Evolutionary conservation across 2,797 vertebrate species (phyloP).

Genomic region (Arremon brunneinucha): DNA sequence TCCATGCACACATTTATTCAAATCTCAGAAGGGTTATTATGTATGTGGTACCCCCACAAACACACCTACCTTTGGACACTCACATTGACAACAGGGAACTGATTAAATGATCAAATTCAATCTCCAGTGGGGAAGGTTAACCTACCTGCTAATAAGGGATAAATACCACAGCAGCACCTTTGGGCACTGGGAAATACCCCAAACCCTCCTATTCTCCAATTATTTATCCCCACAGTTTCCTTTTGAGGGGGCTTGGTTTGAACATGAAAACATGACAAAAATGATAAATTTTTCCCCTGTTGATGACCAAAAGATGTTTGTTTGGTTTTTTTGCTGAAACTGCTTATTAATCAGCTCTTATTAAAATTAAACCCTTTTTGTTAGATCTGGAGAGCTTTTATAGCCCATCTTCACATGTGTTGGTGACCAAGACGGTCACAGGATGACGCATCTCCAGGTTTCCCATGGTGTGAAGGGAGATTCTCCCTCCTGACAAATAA

Average conservation of each 20-base stretch:
- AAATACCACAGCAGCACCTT: background rate
- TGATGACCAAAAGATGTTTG: background rate
- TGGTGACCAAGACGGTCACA: background rate
- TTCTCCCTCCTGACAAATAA: background rate
- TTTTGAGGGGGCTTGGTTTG: background rate
- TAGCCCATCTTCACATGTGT: fast-evolving
- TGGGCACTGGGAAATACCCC: background rate
- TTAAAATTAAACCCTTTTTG: background rate
- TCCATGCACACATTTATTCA: background rate
- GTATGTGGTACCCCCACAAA: fast-evolving
- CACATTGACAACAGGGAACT: fast-evolving
- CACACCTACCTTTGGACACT: fast-evolving
- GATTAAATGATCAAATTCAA: background rate
- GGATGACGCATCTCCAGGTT: background rate
- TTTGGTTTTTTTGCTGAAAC: background rate
- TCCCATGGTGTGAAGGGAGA: background rate
- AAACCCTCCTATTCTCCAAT: background rate
- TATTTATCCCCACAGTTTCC: background rate
- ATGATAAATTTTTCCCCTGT: fast-evolving
- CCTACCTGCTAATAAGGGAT: background rate
- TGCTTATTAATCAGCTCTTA: background rate
- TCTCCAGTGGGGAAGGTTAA: background rate
- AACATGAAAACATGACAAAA: background rate
- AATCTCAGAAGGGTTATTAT: background rate
- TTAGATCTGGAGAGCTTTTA: background rate